Evolutionary conservation across 2,888 invertebrate genomes (phyloP).

Genomic region (Unio delphinus): DNA sequence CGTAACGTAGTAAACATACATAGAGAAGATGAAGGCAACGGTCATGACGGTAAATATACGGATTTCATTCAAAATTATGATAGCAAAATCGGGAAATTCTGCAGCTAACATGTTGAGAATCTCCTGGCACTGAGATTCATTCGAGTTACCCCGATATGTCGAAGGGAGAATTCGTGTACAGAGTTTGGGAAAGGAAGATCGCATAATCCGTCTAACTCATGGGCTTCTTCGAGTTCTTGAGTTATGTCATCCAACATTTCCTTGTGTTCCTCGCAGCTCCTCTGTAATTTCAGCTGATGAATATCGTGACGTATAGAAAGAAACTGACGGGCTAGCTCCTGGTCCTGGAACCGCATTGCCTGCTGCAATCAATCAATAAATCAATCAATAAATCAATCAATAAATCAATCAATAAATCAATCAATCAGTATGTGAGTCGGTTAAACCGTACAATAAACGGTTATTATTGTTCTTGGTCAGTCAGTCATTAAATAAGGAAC

Average conservation of each 20-base stretch:
- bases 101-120: slow-evolving; percentile 55
- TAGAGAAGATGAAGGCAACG: too few relatives aligned
- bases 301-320: slow-evolving; percentile 62
- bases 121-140: slow-evolving; percentile 62
- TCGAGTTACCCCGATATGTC: slow-evolving; percentile 61
- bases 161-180: slow-evolving; percentile 50
- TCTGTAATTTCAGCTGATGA: slow-evolving; percentile 59
- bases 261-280: slow-evolving; percentile 60
- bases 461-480: too few relatives aligned
- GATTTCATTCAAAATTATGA: too few relatives aligned
- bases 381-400: too few relatives aligned
- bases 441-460: too few relatives aligned
- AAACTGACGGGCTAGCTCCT: slow-evolving; percentile 59
- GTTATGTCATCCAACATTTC: slow-evolving; percentile 66
- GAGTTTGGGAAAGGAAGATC: slow-evolving; percentile 50
- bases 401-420: too few relatives aligned
- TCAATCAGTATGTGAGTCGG: too few relatives aligned
- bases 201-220: slow-evolving; percentile 53
- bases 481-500: too few relatives aligned
- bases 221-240: slow-evolving; percentile 58
- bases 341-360: slow-evolving; percentile 63
- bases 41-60: too few relatives aligned
- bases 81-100: too few relatives aligned
- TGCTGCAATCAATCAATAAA: slow-evolving; percentile 39
- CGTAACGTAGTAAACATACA: too few relatives aligned